Percentiles rank a stretch among this genome's conserved stretches.
Evolutionary conservation across 2,888 invertebrate genomes (phyloP).

Genomic region (Mesochorus sp.): DNA sequence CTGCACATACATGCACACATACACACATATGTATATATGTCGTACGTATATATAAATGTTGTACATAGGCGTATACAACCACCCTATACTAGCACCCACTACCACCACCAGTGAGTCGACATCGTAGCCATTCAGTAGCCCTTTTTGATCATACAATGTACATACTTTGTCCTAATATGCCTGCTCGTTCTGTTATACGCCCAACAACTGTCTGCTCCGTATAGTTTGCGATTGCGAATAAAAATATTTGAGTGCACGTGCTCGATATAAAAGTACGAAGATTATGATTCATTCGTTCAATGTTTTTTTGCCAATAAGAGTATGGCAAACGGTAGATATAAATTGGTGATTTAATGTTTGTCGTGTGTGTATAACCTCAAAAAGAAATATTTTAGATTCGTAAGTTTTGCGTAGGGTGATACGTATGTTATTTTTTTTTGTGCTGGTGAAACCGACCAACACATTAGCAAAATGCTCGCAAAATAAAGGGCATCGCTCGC

Average conservation of each 20-base stretch:
- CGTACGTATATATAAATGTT: neutral
- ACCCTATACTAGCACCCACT: conserved; percentile 41
- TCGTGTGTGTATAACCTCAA: no score
- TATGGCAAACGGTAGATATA: neutral
- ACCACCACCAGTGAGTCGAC: conserved; percentile 58
- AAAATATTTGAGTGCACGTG: conserved; percentile 28
- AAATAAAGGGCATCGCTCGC: conserved; percentile 49
- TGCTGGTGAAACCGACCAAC: conserved; percentile 33
- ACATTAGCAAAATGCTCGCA: conserved; percentile 44
- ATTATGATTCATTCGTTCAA: conserved; percentile 20
- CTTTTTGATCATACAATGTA: conserved; percentile 37
- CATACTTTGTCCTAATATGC: neutral
- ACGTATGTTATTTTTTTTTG: conserved; percentile 7
- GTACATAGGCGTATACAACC: no score
- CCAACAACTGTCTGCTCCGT: conserved; percentile 16
- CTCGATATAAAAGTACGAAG: neutral
- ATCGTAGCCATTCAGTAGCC: conserved; percentile 52
- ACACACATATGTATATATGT: neutral
- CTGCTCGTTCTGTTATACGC: conserved; percentile 5
- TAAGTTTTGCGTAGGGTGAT: neutral
- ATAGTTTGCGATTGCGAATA: conserved; percentile 23
- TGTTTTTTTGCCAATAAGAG: neutral
- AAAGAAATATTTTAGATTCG: neutral
- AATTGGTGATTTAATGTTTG: neutral
- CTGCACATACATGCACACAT: neutral